A percentile compares a stretch with the other conserved stretches of the same genome.
These are phyloP conservation scores for Brotogeris chrysoptera DNA, from an alignment of 2,797 vertebrate species.

Conservation along the genomic window DNA sequence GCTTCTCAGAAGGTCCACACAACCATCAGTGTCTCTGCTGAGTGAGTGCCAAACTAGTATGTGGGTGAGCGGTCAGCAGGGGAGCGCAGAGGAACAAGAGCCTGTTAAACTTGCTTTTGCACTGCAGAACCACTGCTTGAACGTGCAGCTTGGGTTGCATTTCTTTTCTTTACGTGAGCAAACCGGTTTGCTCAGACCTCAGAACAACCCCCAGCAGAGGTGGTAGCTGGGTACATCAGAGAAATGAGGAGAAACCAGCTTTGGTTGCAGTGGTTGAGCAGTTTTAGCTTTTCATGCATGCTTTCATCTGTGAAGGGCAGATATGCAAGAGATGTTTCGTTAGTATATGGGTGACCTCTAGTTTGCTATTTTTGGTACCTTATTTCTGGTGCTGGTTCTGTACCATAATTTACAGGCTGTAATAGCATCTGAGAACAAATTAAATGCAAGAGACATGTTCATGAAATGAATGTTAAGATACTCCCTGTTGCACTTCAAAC, in stretches of 20 bases:
- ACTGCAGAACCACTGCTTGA: not conserved
- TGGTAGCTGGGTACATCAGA: not conserved
- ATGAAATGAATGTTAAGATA: not conserved
- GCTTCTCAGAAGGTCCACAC: accelerated
- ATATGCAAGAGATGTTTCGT: not conserved
- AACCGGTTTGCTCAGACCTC: not conserved
- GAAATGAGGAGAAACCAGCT: not conserved
- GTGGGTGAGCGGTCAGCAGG: not conserved
- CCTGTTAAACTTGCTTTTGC: not conserved
- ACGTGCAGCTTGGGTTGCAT: not conserved
- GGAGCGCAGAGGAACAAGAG: not conserved
- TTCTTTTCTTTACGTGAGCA: not conserved
- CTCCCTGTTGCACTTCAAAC: not conserved
- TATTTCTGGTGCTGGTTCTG: not conserved
- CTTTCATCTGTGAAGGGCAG: constrained; percentile 22
- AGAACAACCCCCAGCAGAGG: not conserved
- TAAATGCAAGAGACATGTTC: not conserved
- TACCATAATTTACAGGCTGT: not conserved
- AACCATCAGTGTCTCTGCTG: not conserved
- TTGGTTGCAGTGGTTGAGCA: not conserved
- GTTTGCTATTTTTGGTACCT: not conserved
- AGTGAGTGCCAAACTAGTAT: not conserved
- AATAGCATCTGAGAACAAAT: not conserved
- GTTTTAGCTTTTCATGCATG: not conserved
- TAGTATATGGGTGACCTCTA: not conserved